A percentile compares a stretch with the other conserved stretches of the same genome.
These are phyloP conservation scores for Tinea semifulvella DNA, from an alignment of 2,888 invertebrate genomes.

Conservation along the genomic window DNA sequence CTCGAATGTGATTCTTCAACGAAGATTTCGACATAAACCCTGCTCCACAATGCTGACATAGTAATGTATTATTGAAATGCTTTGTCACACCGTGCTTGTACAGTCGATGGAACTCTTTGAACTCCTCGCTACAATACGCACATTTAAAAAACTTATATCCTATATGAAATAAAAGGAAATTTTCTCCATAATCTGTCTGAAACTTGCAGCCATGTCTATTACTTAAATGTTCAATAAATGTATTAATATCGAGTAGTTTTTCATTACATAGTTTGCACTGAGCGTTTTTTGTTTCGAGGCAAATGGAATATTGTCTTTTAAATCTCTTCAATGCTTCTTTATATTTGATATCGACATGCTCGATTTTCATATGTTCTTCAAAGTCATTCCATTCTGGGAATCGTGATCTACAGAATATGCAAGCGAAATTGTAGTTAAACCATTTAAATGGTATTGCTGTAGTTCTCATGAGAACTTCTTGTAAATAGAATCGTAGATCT, in stretches of 20 bases:
- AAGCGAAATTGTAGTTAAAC: background rate
- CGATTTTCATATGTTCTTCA: background rate
- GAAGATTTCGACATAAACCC: background rate
- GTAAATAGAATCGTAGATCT: background rate
- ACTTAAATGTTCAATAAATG: background rate
- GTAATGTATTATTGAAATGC: background rate
- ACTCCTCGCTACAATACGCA: background rate
- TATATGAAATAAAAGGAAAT: background rate
- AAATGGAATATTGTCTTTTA: too few species aligned
- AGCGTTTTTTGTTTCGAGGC: background rate
- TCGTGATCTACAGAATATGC: background rate
- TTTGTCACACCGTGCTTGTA: background rate
- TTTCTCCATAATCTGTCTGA: background rate
- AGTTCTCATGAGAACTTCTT: background rate
- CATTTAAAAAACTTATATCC: background rate
- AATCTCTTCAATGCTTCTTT: background rate
- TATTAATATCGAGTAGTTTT: background rate
- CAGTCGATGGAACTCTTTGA: background rate
- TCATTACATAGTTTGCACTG: background rate
- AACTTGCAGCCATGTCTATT: background rate
- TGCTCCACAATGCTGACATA: background rate
- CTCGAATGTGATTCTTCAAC: background rate
- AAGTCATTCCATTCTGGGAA: background rate
- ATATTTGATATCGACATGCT: background rate
- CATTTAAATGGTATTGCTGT: background rate